Evolutionary conservation across 1,140 invertebrate species (phyloP).

Genomic region (Myzus persicae): DNA sequence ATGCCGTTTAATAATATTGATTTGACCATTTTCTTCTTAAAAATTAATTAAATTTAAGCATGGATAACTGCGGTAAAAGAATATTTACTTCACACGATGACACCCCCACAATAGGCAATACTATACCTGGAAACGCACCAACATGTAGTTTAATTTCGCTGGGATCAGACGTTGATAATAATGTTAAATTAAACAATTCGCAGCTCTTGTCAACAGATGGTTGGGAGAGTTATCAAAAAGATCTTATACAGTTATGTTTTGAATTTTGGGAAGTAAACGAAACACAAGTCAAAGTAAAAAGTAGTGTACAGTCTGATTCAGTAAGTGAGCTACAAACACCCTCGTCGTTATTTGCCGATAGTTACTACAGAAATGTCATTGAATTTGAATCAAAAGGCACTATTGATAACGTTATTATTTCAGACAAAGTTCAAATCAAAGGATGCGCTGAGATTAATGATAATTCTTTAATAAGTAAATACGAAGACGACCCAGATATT

Average conservation of each 20-base stretch:
- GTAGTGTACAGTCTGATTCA: background rate
- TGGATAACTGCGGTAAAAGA: background rate
- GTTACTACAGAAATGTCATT: background rate
- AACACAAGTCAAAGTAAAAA: background rate
- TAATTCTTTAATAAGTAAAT: background rate
- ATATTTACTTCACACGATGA: background rate
- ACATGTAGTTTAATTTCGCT: background rate
- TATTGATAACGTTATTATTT: background rate
- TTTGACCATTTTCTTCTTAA: background rate
- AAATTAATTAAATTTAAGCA: background rate
- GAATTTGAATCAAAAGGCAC: background rate
- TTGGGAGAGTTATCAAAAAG: constrained; percentile 37
- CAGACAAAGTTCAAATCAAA: background rate
- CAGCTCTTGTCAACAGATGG: background rate
- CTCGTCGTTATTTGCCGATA: background rate
- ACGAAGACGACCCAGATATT: background rate
- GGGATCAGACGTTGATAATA: background rate
- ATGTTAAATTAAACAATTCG: background rate
- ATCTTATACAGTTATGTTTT: constrained; percentile 36
- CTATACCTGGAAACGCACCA: no score
- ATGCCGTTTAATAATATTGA: background rate
- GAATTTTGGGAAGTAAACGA: constrained; percentile 49
- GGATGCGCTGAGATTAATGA: background rate
- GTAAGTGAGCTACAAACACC: background rate
- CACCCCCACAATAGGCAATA: background rate